Conservation (phyloP, 2,888 invertebrate species). For the Pterostichus madidus region DNA sequence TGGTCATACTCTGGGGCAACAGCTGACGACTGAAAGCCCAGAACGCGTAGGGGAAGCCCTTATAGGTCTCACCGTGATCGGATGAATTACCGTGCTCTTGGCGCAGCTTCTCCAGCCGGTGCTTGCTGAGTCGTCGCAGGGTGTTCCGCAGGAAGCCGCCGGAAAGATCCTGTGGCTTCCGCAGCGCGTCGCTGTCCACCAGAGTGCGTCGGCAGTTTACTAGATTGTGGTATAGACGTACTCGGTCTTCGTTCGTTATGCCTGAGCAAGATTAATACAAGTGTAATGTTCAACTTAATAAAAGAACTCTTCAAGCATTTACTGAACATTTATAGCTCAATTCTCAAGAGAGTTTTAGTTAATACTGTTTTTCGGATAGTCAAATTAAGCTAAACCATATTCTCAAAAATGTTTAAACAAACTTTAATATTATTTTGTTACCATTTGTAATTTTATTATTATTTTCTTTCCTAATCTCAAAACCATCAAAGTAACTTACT, state of each 20-base stretch:
- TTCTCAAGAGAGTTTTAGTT: no score
- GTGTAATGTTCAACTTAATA: no score
- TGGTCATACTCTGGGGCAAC: constrained; percentile 90
- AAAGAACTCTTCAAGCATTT: no score
- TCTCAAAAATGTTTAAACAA: no score
- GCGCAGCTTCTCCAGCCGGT: constrained; percentile 88
- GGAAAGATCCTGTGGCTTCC: constrained; percentile 90
- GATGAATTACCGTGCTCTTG: constrained; percentile 82
- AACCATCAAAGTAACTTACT: constrained; percentile 68
- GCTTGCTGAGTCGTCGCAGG: constrained; percentile 90
- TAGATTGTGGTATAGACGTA: constrained; percentile 92
- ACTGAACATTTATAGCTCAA: no score
- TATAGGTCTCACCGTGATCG: constrained; percentile 90
- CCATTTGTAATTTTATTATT: no score
- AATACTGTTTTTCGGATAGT: no score
- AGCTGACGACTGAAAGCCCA: constrained; percentile 94
- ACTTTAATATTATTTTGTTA: no score
- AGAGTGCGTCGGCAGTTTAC: constrained; percentile 90
- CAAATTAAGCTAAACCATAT: no score
- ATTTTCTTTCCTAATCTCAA: not conserved
- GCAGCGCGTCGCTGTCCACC: constrained; percentile 89
- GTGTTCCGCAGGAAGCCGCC: constrained; percentile 95
- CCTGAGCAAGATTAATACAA: constrained; percentile 72
- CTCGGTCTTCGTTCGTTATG: constrained; percentile 93
- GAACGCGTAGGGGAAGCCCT: constrained; percentile 90